Base-by-base conservation (phyloP, 2,113 vertebrate genomes). In the Eidolon helvum region DNA sequence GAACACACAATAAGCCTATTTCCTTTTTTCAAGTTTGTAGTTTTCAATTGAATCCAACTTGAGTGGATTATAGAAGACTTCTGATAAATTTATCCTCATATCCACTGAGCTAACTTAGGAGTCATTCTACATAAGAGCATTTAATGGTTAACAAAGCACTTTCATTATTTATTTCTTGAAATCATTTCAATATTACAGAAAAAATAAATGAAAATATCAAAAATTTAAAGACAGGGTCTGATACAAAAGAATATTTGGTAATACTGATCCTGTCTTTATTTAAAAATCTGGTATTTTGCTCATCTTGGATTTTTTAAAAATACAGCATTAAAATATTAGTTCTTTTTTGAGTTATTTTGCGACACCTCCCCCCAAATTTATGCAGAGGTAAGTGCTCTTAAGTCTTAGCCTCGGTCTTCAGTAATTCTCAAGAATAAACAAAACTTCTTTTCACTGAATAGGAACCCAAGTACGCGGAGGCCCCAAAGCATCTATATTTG, bases 1-100 rank as follows among this genome's bases (percentile, higher is more conserved):
- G 78, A 93, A 86, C 28, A 93, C 12, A 75, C 6, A 93, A 65
- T 6, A 82, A 86, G 18, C 3, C 24, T 53, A 85, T 65, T 88
- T 90, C 82, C 55, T 83, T 83, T 82, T 82, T 86, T 4, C 66
- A 71, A 57, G 57, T 91, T 84, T 1, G 0, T 83, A 55, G 21
- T 40, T 94, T 96, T 74, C 86, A 68, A 38, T 2, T n/a, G 86
- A 79, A 87, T 61, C 30, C 87, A 89, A 89, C 43, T 80, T 50
- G 43, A 26, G 59, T 69, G 22, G 18, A n/a, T 45, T 26, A 55
- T 21, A n/a, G n/a, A 79, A 75, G 21, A 30, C 68, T 92, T 84
- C 24, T 75, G 75, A 85, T 53, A n/a, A 90, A 92, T 68, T 72
- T 50, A 68, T 48, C 59, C 15, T 82, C 28, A 63, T 35, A 77